These are phyloP conservation scores for Paraplagusia blochii DNA, from an alignment of 2,113 vertebrate species.

Conservation along the genomic window DNA sequence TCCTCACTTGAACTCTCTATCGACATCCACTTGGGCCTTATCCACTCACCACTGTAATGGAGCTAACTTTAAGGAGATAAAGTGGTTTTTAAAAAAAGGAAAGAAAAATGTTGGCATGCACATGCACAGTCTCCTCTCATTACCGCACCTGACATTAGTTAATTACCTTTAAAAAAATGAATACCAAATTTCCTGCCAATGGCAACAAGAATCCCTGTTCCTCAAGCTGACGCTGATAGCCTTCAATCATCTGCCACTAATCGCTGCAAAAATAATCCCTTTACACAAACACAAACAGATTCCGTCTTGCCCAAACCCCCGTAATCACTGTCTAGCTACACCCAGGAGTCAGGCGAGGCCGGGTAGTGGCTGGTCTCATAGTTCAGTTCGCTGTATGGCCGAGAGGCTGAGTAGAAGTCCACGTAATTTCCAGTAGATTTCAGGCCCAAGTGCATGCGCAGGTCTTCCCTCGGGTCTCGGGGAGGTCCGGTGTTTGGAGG, in stretches of 20 bases:
- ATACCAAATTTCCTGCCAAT: slow-evolving; percentile 28
- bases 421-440: slow-evolving; percentile 99
- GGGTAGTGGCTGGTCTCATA: slow-evolving; percentile 99
- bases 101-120: slow-evolving; percentile 67
- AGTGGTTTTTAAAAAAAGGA: slow-evolving; percentile 27
- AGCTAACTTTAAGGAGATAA: slow-evolving; percentile 59
- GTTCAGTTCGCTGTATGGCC: slow-evolving; percentile 99
- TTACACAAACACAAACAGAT: slow-evolving; percentile 52
- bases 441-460: slow-evolving; percentile 99
- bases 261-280: slow-evolving; percentile 61
- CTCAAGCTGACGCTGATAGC: slow-evolving; percentile 32
- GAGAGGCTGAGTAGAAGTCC: slow-evolving; percentile 99
- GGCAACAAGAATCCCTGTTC: slow-evolving; percentile 26
- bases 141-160: slow-evolving; percentile 42
- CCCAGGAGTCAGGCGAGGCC: slow-evolving; percentile 98
- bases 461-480: slow-evolving; percentile 78
- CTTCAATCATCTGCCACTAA: slow-evolving; percentile 45
- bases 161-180: slow-evolving; percentile 26
- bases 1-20: slow-evolving; percentile 29
- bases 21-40: slow-evolving; percentile 32
- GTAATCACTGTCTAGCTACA: slow-evolving; percentile 77
- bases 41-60: slow-evolving; percentile 46
- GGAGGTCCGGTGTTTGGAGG: slow-evolving; percentile 73
- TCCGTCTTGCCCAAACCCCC: slow-evolving; percentile 30
- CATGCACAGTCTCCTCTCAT: slow-evolving; percentile 65